phyloP scores from a whole-genome alignment of 1,140 invertebrate genomes.

The Phymorhynchus buccinoides region DNA sequence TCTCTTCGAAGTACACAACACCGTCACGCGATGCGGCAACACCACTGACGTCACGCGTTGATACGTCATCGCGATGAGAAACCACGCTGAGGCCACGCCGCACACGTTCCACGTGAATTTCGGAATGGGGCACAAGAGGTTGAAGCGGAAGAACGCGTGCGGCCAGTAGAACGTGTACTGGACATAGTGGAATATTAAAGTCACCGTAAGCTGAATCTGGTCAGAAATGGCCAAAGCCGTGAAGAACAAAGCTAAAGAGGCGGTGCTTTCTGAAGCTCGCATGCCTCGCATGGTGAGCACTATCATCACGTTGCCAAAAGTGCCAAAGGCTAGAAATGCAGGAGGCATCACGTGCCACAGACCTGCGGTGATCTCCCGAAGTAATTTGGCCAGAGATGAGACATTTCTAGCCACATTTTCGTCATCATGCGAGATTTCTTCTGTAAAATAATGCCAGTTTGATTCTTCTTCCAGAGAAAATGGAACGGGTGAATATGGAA shows the following conservation, averaged over 20 bases:
- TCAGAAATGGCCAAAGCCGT: conserved; percentile 21
- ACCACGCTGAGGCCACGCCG: conserved; percentile 6
- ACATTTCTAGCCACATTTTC: background rate
- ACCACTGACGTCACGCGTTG: conserved; percentile 24
- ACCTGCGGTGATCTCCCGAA: background rate
- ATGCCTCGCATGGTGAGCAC: background rate
- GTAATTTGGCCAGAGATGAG: background rate
- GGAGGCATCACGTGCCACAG: background rate
- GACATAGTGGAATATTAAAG: background rate
- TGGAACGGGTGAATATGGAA: no score
- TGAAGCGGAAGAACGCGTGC: background rate
- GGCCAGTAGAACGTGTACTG: background rate
- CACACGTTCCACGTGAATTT: background rate
- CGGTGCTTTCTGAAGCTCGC: background rate
- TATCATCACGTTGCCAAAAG: conserved; percentile 29
- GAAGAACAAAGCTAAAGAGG: background rate
- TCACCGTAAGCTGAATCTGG: background rate
- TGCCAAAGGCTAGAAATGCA: background rate
- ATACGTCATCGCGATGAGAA: conserved; percentile 16
- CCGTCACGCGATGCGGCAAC: background rate
- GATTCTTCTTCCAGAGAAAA: no score
- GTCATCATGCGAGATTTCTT: no score
- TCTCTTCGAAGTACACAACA: background rate
- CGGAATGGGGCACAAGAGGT: background rate
- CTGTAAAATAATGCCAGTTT: no score